phyloP scores from a whole-genome alignment of 2,113 vertebrate species.

The Microtus ochrogaster region DNA sequence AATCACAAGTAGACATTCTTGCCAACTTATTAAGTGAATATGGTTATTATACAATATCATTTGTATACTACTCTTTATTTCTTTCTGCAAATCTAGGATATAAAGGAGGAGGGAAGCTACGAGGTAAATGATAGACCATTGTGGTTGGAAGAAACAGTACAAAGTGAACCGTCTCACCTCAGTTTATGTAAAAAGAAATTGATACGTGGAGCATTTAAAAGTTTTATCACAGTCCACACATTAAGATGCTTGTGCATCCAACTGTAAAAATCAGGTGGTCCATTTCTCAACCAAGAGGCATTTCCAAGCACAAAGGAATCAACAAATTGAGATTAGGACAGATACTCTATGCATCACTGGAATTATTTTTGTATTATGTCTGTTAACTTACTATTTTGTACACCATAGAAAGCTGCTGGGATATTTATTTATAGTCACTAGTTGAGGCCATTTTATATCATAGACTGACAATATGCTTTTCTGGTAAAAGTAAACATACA shows the following conservation, averaged over 20 bases:
- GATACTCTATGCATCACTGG: background rate
- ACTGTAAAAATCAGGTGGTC: background rate
- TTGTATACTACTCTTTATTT: background rate
- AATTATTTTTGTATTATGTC: background rate
- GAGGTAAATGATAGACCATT: background rate
- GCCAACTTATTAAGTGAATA: background rate
- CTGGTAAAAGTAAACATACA: background rate
- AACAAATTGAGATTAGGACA: background rate
- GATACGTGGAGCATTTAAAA: background rate
- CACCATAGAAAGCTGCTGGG: background rate
- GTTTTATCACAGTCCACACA: background rate
- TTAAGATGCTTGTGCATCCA: background rate
- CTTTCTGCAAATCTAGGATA: background rate
- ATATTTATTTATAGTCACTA: background rate
- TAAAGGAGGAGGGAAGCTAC: background rate
- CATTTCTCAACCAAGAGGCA: background rate
- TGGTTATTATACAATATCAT: background rate
- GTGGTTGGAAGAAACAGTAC: background rate
- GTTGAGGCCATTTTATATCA: background rate
- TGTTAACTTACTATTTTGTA: background rate
- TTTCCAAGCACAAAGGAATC: background rate
- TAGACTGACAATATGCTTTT: background rate
- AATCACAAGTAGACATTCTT: background rate
- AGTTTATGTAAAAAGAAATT: background rate
- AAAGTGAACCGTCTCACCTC: background rate